Evolutionary conservation across 2,113 vertebrate species (phyloP).

Genomic region (Leucosticte australis): DNA sequence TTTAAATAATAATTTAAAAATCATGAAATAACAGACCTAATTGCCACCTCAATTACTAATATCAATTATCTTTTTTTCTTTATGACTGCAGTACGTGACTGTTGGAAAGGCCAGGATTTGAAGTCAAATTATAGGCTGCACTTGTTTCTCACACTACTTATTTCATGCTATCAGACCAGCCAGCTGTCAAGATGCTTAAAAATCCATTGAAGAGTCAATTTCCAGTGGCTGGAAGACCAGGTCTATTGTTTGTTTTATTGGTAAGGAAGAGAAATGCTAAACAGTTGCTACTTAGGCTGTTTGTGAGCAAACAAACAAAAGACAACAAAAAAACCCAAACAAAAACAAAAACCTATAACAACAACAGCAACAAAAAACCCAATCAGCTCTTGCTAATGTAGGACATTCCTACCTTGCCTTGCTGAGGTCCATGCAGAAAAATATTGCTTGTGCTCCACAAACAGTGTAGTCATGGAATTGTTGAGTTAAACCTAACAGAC

Average conservation of each 20-base stretch:
- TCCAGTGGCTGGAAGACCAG: not conserved
- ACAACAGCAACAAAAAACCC: too few species aligned
- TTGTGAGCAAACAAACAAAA: not conserved
- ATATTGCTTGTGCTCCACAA: not conserved
- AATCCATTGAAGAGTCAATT: not conserved
- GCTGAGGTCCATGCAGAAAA: not conserved
- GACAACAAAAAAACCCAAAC: not conserved
- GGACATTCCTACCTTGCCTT: not conserved
- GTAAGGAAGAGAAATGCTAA: not conserved
- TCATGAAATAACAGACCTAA: accelerated
- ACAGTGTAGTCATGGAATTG: not conserved
- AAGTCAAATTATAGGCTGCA: not conserved
- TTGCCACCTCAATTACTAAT: not conserved
- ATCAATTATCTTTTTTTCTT: not conserved
- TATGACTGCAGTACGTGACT: not conserved
- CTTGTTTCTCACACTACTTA: not conserved
- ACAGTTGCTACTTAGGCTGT: not conserved
- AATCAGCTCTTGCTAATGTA: not conserved
- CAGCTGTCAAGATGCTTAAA: not conserved
- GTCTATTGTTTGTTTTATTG: not conserved
- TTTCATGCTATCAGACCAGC: not conserved
- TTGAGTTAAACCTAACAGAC: not conserved
- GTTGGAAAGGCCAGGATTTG: not conserved
- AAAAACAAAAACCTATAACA: too few species aligned
- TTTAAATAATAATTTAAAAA: not conserved